Evolutionary conservation across 2,797 vertebrate species (phyloP).

Genomic region (Serranus cabrilla): DNA sequence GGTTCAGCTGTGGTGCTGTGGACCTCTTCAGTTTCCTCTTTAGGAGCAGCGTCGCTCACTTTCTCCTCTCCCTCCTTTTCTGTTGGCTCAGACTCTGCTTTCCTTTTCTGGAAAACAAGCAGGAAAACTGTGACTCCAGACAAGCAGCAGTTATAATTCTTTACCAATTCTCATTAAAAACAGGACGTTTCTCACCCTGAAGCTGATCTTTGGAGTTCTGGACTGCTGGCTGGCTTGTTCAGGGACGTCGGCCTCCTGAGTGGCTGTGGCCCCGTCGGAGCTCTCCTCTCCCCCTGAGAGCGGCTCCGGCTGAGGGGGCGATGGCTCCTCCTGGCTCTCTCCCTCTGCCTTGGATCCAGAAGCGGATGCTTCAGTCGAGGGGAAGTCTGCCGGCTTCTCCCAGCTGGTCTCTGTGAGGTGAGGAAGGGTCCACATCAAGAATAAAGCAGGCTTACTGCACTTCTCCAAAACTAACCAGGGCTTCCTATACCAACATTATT

Average conservation of each 20-base stretch:
- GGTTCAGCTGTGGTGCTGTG: slow-evolving; percentile 43
- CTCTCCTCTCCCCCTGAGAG: slow-evolving; percentile 69
- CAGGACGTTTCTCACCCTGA: slow-evolving; percentile 82
- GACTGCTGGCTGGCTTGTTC: slow-evolving; percentile 60
- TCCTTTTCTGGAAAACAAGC: slow-evolving; percentile 74
- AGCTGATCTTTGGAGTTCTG: slow-evolving; percentile 79
- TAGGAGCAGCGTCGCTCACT: slow-evolving; percentile 21
- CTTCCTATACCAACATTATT: too few species aligned
- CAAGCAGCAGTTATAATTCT: neutral
- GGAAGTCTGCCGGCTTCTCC: slow-evolving; percentile 90
- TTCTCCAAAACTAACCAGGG: too few species aligned
- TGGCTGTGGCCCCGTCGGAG: slow-evolving; percentile 20
- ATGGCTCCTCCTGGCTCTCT: slow-evolving; percentile 49
- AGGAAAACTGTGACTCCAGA: neutral
- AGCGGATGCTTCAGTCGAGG: slow-evolving; percentile 43
- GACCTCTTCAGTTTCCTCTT: slow-evolving; percentile 33
- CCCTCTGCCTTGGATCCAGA: slow-evolving; percentile 49
- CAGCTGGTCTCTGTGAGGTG: slow-evolving; percentile 91
- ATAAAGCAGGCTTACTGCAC: too few species aligned
- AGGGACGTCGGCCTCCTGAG: slow-evolving; percentile 52
- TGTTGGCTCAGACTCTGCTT: slow-evolving; percentile 54
- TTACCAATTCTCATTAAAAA: neutral
- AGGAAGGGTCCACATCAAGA: neutral
- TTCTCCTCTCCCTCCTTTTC: slow-evolving; percentile 53
- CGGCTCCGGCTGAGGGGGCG: slow-evolving; percentile 66